phyloP scores from a whole-genome alignment of 2,113 vertebrate species.

The Sphaerodactylus townsendi region DNA sequence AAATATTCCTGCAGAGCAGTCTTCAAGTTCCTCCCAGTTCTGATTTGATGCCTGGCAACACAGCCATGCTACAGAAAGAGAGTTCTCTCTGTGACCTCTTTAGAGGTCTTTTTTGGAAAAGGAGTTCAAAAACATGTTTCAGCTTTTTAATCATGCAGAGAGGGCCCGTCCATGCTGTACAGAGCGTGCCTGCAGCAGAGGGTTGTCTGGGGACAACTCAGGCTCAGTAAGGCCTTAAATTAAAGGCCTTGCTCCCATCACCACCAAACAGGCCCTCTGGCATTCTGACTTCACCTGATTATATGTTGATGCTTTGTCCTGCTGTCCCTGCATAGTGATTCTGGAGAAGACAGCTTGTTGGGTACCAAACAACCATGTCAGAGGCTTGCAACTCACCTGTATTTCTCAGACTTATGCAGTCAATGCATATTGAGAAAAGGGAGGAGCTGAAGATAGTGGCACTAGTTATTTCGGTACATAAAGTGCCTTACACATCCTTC shows the following conservation, averaged over 20 bases:
- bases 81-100: background rate
- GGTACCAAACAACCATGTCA: background rate
- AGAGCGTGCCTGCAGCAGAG: background rate
- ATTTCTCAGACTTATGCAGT: background rate
- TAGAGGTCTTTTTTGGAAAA: background rate
- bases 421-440: background rate
- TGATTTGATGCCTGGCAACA: background rate
- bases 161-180: background rate
- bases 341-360: background rate
- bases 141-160: background rate
- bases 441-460: background rate
- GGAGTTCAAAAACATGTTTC: background rate
- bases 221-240: background rate
- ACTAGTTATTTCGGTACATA: background rate
- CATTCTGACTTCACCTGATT: background rate
- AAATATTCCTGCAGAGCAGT: background rate
- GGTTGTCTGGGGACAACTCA: background rate
- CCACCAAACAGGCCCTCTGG: background rate
- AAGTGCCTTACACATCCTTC: background rate
- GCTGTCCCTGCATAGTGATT: too few species aligned
- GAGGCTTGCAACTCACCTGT: background rate
- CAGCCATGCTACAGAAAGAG: background rate
- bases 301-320: too few species aligned
- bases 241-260: accelerated
- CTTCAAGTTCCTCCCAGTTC: background rate